Base-by-base conservation (phyloP, 2,888 invertebrate genomes). In the Drosophila atroscutellata region DNA sequence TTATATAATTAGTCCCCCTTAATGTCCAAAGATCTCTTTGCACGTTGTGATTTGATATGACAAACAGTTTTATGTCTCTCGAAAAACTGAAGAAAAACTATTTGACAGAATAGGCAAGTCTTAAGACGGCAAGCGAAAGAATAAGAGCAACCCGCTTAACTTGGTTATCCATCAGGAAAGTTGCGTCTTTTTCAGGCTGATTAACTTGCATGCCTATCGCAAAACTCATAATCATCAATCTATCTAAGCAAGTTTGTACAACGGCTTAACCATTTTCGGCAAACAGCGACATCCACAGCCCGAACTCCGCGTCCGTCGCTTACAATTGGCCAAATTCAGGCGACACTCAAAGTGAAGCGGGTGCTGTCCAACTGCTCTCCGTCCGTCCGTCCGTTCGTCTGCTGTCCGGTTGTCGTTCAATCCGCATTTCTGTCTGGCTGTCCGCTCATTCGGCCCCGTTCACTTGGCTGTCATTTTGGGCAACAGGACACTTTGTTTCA, bases 401-500 rank as follows among this genome's bases (percentile, higher is more conserved):
- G 20, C 5, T 42, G 42, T 42, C 20, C 20, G 42, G 11, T 5
- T 11, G 42, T 42, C 20, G 42, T 42, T 20, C 42, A 42, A 42
- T 42, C 42, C 72, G 20, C 3, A 54, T 60, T 36, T 62, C 55
- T 36, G 6, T n/a, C 20, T 49, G 45, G 7, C 45, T 45, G 24
- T 30, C 60, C 45, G 28, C 47, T 42, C 24, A 37, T 18, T 34
- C 36, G 18, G 39, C 8, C 8, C 49, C 45, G 57, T 70, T 58
- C 63, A 47, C 26, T 73, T 66, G 56, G 62, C 68, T 72, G 80
- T 76, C 88, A 79, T 62, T 79, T 54, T 54, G 62, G 78, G 79
- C 87, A 75, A 83, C 67, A 65, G 77, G 83, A 86, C 86, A 83
- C 83, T 83, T 83, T 83, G 86, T 83, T 83, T 83, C 80, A 86